These are phyloP conservation scores for Epinotia demarniana DNA, from an alignment of 2,888 invertebrate genomes.

Conservation along the genomic window DNA sequence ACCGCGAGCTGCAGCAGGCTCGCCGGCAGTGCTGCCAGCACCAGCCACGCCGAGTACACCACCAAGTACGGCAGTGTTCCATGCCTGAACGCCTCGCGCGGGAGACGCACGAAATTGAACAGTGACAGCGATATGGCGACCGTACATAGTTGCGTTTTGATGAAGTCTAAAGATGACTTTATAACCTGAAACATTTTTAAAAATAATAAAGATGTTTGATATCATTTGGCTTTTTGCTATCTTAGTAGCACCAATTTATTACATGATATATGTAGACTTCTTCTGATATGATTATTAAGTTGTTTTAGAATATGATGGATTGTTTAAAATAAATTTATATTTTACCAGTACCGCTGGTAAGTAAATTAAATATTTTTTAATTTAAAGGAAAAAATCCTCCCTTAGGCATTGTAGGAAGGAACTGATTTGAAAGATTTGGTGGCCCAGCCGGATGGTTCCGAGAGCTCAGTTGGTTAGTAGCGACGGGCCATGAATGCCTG, in stretches of 20 bases:
- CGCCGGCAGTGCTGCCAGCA: conserved; percentile 85
- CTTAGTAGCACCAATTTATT: neutral
- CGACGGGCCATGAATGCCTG: no score
- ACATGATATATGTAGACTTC: neutral
- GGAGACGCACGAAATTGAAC: conserved; percentile 86
- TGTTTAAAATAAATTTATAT: no score
- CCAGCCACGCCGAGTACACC: conserved; percentile 84
- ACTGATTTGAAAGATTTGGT: no score
- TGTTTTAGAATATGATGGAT: no score
- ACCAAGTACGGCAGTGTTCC: conserved; percentile 87
- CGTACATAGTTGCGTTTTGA: conserved; percentile 82
- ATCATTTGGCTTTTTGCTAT: neutral
- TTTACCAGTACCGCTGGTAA: no score
- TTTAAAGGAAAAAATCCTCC: no score
- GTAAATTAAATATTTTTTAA: no score
- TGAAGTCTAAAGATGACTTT: conserved; percentile 68
- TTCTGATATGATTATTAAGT: no score
- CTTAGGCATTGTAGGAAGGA: no score
- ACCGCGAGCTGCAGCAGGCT: conserved; percentile 86
- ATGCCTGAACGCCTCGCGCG: conserved; percentile 83
- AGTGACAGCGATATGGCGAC: conserved; percentile 85
- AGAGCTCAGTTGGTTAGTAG: no score
- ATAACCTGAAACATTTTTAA: conserved; percentile 64
- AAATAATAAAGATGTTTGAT: neutral
- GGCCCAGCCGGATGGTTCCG: no score